A percentile compares a stretch with the other conserved stretches of the same genome.
These are phyloP conservation scores for Choristoneura fumiferana DNA, from an alignment of 1,140 invertebrate species.

Conservation along the genomic window DNA sequence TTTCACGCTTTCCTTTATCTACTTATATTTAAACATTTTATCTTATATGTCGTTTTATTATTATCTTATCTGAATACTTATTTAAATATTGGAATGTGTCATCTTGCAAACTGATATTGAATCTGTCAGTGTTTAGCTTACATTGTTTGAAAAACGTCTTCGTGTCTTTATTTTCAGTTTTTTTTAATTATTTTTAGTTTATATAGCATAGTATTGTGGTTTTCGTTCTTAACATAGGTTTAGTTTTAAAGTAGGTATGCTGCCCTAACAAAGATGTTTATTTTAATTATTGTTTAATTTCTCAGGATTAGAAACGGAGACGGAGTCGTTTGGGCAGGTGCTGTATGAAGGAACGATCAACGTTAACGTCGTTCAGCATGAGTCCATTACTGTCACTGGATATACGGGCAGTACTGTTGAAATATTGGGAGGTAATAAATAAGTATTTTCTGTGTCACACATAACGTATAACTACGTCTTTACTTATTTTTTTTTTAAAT, in stretches of 20 bases:
- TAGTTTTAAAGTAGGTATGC: slow-evolving; percentile 1
- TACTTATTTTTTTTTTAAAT: too few species aligned
- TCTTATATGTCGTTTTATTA: neutral
- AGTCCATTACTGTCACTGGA: slow-evolving; percentile 38
- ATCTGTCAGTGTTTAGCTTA: too few species aligned
- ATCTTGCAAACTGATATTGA: neutral
- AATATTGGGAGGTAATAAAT: slow-evolving; percentile 52
- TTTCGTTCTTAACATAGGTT: slow-evolving; percentile 30
- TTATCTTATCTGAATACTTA: neutral
- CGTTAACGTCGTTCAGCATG: slow-evolving; percentile 37
- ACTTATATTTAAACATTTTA: neutral
- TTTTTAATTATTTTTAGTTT: too few species aligned
- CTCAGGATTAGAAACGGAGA: slow-evolving; percentile 9
- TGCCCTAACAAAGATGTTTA: too few species aligned
- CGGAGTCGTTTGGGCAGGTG: slow-evolving; percentile 40
- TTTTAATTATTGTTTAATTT: slow-evolving; percentile 15
- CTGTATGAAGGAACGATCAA: slow-evolving; percentile 44
- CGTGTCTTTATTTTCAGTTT: too few species aligned
- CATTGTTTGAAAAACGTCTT: too few species aligned
- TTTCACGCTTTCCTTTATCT: too few species aligned
- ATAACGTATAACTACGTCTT: too few species aligned
- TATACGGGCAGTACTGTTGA: slow-evolving; percentile 35
- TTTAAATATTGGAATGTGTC: neutral
- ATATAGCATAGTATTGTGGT: slow-evolving; percentile 26
- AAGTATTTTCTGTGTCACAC: too few species aligned